Percentiles rank a stretch among this genome's conserved stretches.
Evolutionary conservation across 2,888 invertebrate genomes (phyloP).

Genomic region (Eugnorisma glareosa): DNA sequence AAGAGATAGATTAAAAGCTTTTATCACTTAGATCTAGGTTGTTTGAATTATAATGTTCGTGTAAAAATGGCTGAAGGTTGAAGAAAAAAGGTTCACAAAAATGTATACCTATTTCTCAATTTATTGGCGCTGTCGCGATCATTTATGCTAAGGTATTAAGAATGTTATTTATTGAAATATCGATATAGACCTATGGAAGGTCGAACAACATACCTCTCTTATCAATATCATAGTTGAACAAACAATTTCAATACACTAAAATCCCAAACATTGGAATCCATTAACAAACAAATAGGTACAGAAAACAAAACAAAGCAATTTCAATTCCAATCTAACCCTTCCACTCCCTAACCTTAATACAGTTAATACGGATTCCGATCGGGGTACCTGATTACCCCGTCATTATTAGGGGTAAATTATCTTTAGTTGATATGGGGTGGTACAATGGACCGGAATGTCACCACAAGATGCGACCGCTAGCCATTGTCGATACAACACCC

Average conservation of each 20-base stretch:
- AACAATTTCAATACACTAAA: neutral
- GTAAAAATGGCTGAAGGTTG: slow-evolving; percentile 8
- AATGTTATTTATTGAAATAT: slow-evolving; percentile 13
- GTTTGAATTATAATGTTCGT: slow-evolving; percentile 3
- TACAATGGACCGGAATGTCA: slow-evolving; percentile 63
- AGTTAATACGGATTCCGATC: slow-evolving; percentile 48
- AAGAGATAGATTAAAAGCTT: slow-evolving; percentile 23
- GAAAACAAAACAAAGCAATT: slow-evolving; percentile 28
- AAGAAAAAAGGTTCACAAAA: neutral
- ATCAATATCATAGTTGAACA: slow-evolving; percentile 8
- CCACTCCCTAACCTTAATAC: slow-evolving; percentile 20
- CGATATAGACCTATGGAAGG: neutral
- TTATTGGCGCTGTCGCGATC: neutral
- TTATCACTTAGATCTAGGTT: slow-evolving; percentile 4
- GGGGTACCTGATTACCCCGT: slow-evolving; percentile 41
- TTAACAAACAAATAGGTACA: slow-evolving; percentile 13
- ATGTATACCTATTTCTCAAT: neutral
- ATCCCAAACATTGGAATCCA: slow-evolving; percentile 7
- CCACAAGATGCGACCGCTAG: slow-evolving; percentile 61
- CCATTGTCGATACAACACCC: slow-evolving; percentile 62
- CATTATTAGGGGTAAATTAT: slow-evolving; percentile 60
- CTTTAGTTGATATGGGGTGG: slow-evolving; percentile 50
- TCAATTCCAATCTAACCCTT: slow-evolving; percentile 31
- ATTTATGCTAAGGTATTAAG: neutral
- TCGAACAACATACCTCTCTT: neutral